Conservation (phyloP, 35 echinoderm and acorn worm genomes). For the Anneissia japonica region DNA sequence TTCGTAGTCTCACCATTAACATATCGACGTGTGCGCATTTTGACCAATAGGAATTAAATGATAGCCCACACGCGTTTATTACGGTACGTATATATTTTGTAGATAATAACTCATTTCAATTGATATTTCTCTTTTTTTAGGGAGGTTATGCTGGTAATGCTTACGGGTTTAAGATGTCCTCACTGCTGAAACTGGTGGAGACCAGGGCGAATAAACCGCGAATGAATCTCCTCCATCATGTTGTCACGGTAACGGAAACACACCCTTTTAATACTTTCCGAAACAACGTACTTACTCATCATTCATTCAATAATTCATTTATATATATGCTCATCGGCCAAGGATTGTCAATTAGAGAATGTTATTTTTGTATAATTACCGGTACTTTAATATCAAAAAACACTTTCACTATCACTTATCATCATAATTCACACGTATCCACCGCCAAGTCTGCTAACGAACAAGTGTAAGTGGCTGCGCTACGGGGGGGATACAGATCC, state of each 20-base stretch:
- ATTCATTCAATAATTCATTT: background rate
- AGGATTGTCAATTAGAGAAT: background rate
- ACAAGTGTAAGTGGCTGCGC: too few relatives aligned
- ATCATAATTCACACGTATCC: background rate
- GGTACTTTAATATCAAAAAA: background rate
- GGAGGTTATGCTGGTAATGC: conserved; percentile 97
- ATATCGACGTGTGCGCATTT: background rate
- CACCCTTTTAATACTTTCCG: background rate
- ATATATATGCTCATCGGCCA: background rate
- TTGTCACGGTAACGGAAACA: conserved; percentile 76
- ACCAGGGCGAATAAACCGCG: conserved; percentile 95
- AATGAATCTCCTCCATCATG: conserved; percentile 88
- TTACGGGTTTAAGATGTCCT: conserved; percentile 77
- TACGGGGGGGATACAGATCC: too few relatives aligned
- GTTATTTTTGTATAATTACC: background rate
- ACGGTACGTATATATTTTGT: background rate
- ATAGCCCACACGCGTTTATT: background rate
- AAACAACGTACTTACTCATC: background rate
- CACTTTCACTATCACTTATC: background rate
- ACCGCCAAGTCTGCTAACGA: too few relatives aligned
- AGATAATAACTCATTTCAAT: background rate
- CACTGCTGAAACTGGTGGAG: conserved; percentile 78
- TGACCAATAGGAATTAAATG: background rate
- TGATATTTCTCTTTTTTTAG: conserved; percentile 41
- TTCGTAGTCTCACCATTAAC: too few relatives aligned